Conservation (phyloP, 2,888 invertebrate genomes). For the Erynnis tages region DNA sequence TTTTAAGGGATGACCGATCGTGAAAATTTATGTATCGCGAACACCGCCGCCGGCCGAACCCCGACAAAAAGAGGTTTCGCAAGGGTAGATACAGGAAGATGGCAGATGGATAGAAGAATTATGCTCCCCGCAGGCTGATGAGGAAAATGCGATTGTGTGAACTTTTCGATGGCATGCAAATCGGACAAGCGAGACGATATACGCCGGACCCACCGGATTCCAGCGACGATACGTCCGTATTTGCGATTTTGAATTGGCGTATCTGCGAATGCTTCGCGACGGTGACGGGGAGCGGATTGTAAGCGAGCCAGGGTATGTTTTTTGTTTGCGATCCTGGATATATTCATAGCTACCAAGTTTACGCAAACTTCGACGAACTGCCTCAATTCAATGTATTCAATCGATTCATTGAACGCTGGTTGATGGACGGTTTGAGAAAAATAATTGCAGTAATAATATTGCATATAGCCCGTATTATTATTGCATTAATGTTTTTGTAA, state of each 20-base stretch:
- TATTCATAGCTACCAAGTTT: constrained; percentile 54
- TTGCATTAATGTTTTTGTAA: too few relatives aligned
- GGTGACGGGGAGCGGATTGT: constrained; percentile 48
- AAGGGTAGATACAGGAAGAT: constrained; percentile 77
- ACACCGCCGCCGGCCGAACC: constrained; percentile 72
- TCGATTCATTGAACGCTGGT: constrained; percentile 59
- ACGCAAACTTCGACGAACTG: constrained; percentile 58
- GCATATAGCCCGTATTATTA: too few relatives aligned
- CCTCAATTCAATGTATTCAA: constrained; percentile 62
- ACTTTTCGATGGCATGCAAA: constrained; percentile 79
- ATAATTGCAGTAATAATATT: constrained; percentile 46
- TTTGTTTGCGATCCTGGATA: constrained; percentile 48
- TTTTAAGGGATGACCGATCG: constrained; percentile 82
- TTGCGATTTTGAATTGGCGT: constrained; percentile 57
- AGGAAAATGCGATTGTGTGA: constrained; percentile 80
- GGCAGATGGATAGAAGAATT: constrained; percentile 79
- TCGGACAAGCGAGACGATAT: constrained; percentile 66
- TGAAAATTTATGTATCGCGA: constrained; percentile 80
- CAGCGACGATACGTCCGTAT: constrained; percentile 58
- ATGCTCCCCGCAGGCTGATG: constrained; percentile 79
- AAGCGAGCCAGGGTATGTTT: constrained; percentile 49
- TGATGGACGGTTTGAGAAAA: constrained; percentile 58
- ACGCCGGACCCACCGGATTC: constrained; percentile 54
- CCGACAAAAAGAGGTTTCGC: constrained; percentile 70
- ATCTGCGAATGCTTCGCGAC: constrained; percentile 51